Base-by-base conservation (phyloP, 2,888 invertebrate species). In the Notocelia uddmanniana region DNA sequence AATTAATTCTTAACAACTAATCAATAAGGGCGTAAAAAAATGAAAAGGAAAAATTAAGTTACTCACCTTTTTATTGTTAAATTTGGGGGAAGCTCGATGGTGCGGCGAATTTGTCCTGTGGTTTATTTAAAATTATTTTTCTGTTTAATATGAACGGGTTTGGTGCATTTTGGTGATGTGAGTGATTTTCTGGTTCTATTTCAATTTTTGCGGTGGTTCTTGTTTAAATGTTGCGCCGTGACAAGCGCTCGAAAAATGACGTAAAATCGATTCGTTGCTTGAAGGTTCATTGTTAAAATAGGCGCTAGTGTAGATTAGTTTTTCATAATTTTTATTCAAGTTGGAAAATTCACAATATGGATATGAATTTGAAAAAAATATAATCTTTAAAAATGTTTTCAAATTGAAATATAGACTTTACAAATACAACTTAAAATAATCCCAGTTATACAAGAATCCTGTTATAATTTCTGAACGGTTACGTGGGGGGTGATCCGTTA, bases 221-320 rank as follows among this genome's bases (percentile, higher is more conserved):
- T 85, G 85, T 93, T 93, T 81, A 91, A 93, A 93, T 91, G 91
- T 92, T 91, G 90, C 92, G 92, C 93, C 89, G 86, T 85, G 87
- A 86, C 82, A 85, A 80, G 79, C 76, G 79, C 81, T 79, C 78
- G 79, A 81, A 80, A 79, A 80, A 78, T 89, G 89, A 90, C 89
- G 84, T 83, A 85, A 88, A 90, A 91, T 89, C 89, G 86, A 91
- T 89, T 80, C 73, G 62, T 77, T 74, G 31, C 55, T 55, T 50
- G 57, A 69, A 57, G 34, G 62, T 62, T 37, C 71, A n/a, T 41
- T 71, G 50, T 69, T 41, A 59, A 69, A 45, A 48, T 37, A 69
- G 64, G 64, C 63, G 63, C 41, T 58, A 66, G 63, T 55, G 50
- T 63, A 57, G 19, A 62, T 54, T 2, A 23, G 19, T 58, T 15